phyloP scores from a whole-genome alignment of 2,888 invertebrate species.

The Platerodrilus igneus region DNA sequence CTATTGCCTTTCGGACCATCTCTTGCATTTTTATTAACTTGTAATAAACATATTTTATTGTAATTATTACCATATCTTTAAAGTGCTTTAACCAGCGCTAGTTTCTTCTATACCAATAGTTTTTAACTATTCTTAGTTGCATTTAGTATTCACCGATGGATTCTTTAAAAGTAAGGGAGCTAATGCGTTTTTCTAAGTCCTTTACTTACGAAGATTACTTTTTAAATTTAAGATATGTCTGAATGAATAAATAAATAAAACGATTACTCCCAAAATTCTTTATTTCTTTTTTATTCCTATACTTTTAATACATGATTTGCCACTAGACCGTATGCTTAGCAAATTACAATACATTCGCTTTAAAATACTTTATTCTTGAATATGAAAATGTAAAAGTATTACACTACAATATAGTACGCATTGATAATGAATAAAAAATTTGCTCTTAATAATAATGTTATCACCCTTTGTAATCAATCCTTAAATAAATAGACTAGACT shows the following conservation, averaged over 20 bases:
- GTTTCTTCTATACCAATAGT: too few species aligned
- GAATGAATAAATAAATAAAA: constrained; percentile 9
- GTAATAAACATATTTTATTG: too few species aligned
- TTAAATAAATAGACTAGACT: constrained; percentile 37
- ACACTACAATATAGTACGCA: constrained; percentile 34
- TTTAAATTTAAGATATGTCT: neutral
- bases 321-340: constrained; percentile 44
- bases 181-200: too few species aligned
- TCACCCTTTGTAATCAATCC: constrained; percentile 36
- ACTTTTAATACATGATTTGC: constrained; percentile 44
- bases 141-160: too few species aligned
- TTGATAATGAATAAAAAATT: constrained; percentile 24
- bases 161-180: too few species aligned
- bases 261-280: constrained; percentile 33
- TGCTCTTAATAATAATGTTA: constrained; percentile 32
- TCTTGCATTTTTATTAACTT: too few species aligned
- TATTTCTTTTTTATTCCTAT: constrained; percentile 38
- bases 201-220: too few species aligned
- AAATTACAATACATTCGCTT: constrained; percentile 43
- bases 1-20: too few species aligned
- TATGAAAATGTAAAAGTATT: constrained; percentile 42
- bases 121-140: too few species aligned
- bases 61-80: too few species aligned
- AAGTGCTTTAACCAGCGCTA: too few species aligned
- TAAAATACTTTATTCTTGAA: constrained; percentile 42